Base-by-base conservation (phyloP, 2,113 vertebrate species). In the Malaclemys terrapin region DNA sequence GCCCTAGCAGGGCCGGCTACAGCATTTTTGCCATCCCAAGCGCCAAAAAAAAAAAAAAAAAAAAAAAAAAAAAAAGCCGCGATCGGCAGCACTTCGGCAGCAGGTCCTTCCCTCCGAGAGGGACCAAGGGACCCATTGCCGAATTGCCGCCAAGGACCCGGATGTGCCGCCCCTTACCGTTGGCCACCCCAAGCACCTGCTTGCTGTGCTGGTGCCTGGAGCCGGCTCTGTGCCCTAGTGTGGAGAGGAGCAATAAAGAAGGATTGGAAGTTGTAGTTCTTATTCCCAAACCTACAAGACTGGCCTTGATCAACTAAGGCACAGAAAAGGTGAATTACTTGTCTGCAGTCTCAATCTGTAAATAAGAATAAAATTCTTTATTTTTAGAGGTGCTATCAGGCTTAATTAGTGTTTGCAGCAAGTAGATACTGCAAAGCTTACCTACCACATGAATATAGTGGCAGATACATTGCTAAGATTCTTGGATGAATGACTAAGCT, bases 341-440 rank as follows among this genome's bases (percentile, higher is more conserved):
- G 31, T 65, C 31, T 65, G 7, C 62, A 35, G 31, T 65, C 62
- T 69, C 35, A 69, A 9, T 38, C 35, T n/a, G 35, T 31, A 82
- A 31, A 1, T 5, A 85, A 59, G 52, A 27, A 54, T 3, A 24
- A 25, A 22, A 42, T 42, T 19, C 49, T 35, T 8, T 1, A 57
- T 93, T 84, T 29, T 81, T 1, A 5, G 50, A n/a, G 57, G 17
- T 52, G 16, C 5, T 85, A 29, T 76, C 31, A 45, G 35, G 27
- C 49, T 82, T 13, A 45, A 5, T 50, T 84, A 49, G 5, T 42
- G 1, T 5, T 90, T 75, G 50, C 56, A 56, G 65, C 89, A 53
- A 27, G 3, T 0, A 1, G 35, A 8, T 79, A 35, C 27, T 82
- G 4, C 49, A 19, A 24, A 42, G 25, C 45, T 0, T 14, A 8